Base-by-base conservation (phyloP, 2,888 invertebrate species). In the Thelaira solivaga region DNA sequence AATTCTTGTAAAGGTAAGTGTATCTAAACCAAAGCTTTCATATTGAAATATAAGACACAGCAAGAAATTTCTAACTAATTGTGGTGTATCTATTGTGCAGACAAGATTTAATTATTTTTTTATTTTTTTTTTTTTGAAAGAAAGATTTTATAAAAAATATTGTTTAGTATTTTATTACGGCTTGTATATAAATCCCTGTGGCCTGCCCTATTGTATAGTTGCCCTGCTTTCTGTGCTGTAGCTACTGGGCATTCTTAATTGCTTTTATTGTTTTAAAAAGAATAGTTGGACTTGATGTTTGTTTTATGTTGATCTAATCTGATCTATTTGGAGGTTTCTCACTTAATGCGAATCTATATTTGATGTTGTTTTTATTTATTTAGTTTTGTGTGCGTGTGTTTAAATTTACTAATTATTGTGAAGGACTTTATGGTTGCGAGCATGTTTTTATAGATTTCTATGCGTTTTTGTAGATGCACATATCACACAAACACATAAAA, bases 341-440 rank as follows among this genome's bases (percentile, higher is more conserved):
- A 34, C 18, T 24, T 36, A 22, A 36, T 10, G 36, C 20, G 36
- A 49, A 69, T 59, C 39, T 59, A 49, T 59, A 59, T 20, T 8
- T 29, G n/a, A n/a, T n/a, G 29, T 59, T 47, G 57, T 68, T 68
- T 68, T 20, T 4, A 34, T 31, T 24, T 67, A 3, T 31, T 16
- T 11, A n/a, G n/a, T n/a, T n/a, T 31, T 24, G 11, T 43, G 11
- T 29, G 13, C 4, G 11, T n/a, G 18, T 6, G 13, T 51, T 45
- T 47, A 24, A 7, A 36, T 49, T 59, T 59, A 49, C 39, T 65
- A 78, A 78, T 74, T 65, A 74, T 61, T 22, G 61, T 78, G 74
- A 74, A 78, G 78, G 78, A 78, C 69, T 71, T 74, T 59, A 64
- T 57, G 55, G 72, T 64, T 53, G 62, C 36, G 26, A 53, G 47